These are phyloP conservation scores for Celastrina argiolus DNA, from an alignment of 2,888 invertebrate species.

Conservation along the genomic window DNA sequence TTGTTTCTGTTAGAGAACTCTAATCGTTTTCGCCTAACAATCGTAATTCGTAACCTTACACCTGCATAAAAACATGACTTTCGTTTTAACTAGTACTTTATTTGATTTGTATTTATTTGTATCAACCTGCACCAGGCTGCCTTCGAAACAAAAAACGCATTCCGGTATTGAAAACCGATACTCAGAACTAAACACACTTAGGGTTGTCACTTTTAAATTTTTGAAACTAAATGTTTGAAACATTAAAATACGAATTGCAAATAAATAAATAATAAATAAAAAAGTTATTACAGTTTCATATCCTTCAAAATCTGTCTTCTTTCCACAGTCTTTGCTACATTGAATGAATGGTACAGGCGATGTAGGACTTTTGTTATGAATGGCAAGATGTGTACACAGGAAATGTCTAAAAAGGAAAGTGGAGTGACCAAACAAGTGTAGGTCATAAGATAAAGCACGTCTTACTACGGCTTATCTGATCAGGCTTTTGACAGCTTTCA, in stretches of 20 bases:
- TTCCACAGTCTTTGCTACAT: too few species aligned
- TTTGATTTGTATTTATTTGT: background rate
- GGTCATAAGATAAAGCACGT: constrained; percentile 10
- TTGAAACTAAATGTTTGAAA: too few species aligned
- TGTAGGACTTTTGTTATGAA: background rate
- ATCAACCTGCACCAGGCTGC: background rate
- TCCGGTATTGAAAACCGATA: constrained; percentile 8
- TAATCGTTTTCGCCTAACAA: background rate
- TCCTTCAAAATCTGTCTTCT: too few species aligned
- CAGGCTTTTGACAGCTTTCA: constrained; percentile 3
- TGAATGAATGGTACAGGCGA: too few species aligned
- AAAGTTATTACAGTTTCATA: too few species aligned
- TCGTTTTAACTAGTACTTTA: background rate
- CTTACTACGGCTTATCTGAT: background rate
- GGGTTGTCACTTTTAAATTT: background rate
- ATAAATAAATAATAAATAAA: too few species aligned
- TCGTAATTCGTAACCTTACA: background rate
- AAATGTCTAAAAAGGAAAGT: constrained; percentile 14
- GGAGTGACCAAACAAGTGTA: constrained; percentile 7
- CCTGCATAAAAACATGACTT: background rate
- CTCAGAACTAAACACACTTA: background rate
- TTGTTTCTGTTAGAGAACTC: too few species aligned
- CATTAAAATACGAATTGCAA: too few species aligned
- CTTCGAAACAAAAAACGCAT: background rate
- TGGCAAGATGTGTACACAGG: constrained; percentile 1